phyloP scores from a whole-genome alignment of 2,888 invertebrate species.

The Hydroisotoma schaefferi region DNA sequence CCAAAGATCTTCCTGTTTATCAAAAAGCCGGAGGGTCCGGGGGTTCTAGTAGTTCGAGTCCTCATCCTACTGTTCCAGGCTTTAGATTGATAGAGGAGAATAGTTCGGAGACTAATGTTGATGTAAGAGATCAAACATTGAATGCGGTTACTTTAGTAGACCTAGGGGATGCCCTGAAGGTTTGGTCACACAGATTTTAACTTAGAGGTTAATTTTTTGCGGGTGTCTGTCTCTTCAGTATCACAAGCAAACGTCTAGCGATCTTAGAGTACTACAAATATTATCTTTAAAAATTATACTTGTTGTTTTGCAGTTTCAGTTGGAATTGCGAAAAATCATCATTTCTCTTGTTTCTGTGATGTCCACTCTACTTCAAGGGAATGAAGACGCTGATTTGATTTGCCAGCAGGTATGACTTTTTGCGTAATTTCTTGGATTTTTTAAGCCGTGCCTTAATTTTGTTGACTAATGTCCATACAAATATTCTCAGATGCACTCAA shows the following conservation, averaged over 20 bases:
- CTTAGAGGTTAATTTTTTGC: no score
- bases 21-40: conserved; percentile 14
- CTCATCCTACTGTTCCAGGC: not conserved
- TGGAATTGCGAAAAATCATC: conserved; percentile 64
- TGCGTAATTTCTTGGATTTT: not conserved
- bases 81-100: conserved; percentile 51
- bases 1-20: conserved; percentile 52
- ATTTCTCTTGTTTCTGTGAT: conserved; percentile 59
- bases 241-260: no score
- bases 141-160: no score
- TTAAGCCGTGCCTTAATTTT: not conserved
- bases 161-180: no score
- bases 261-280: no score
- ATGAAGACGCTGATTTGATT: conserved; percentile 40
- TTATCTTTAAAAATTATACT: no score
- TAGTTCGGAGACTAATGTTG: conserved; percentile 55
- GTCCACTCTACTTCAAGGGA: conserved; percentile 39
- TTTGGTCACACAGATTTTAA: no score
- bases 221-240: no score
- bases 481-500: conserved; percentile 33
- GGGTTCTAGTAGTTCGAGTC: conserved; percentile 5
- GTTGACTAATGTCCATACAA: not conserved
- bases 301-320: conserved; percentile 63
- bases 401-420: conserved; percentile 27
- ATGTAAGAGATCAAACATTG: no score